These are phyloP conservation scores for Prenolepis imparis DNA, from an alignment of 2,888 invertebrate species.

Conservation along the genomic window DNA sequence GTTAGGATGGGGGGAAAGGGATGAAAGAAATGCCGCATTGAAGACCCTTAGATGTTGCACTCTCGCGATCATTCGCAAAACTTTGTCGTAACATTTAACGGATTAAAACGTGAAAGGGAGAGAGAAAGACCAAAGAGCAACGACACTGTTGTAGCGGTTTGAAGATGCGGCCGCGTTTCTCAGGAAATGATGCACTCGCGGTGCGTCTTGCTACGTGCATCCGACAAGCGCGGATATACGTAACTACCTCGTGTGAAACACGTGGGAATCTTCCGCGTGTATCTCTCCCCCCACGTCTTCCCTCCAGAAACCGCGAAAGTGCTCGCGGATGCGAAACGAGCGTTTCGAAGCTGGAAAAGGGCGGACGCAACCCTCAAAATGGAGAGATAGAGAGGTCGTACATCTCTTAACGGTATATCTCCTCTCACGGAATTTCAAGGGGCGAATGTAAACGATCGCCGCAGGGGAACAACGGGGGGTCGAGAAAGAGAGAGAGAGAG, in stretches of 20 bases:
- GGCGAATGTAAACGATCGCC: constrained; percentile 70
- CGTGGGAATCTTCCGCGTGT: constrained; percentile 29
- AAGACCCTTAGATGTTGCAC: not conserved
- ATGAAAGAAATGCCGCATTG: not conserved
- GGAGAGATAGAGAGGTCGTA: constrained; percentile 18
- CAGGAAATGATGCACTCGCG: not conserved
- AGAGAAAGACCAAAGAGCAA: not conserved
- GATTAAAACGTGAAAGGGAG: constrained; percentile 7
- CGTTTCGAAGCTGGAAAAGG: not conserved
- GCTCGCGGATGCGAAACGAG: constrained; percentile 9
- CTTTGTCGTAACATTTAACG: not conserved
- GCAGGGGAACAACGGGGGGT: not conserved
- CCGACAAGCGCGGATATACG: not conserved
- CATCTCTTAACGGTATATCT: constrained; percentile 68
- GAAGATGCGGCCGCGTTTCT: constrained; percentile 9
- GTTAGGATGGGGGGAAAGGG: not conserved
- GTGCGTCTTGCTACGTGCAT: not conserved
- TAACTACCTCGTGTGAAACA: constrained; percentile 15
- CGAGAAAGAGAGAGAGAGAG: not conserved
- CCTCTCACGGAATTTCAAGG: constrained; percentile 73
- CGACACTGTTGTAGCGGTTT: not conserved
- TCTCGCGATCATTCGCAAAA: not conserved
- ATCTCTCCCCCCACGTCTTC: not conserved
- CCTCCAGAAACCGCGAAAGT: constrained; percentile 25
- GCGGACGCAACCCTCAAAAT: constrained; percentile 9